Evolutionary conservation across 2,113 vertebrate genomes (phyloP).

Genomic region (Marmota monax): DNA sequence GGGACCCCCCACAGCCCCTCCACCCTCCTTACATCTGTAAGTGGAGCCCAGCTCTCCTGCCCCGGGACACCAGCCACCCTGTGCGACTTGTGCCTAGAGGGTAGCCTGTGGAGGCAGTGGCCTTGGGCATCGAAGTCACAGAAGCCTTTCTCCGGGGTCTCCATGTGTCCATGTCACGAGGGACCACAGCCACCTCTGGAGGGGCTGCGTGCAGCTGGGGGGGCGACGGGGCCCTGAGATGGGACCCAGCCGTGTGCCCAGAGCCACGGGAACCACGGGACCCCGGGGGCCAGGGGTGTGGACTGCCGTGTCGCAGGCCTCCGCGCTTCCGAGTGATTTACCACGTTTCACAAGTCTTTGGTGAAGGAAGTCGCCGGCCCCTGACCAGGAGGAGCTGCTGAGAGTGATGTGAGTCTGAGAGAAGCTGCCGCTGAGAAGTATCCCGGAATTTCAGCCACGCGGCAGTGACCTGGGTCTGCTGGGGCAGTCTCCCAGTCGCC

Average conservation of each 20-base stretch:
- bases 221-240: too few species aligned
- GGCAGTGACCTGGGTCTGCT: background rate
- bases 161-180: background rate
- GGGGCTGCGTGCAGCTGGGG: too few species aligned
- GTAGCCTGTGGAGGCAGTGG: too few species aligned
- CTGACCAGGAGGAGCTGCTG: background rate
- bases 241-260: background rate
- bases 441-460: fast-evolving
- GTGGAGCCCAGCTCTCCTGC: background rate
- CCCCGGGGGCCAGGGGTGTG: too few species aligned
- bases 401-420: background rate
- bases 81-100: background rate
- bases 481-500: background rate
- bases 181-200: too few species aligned
- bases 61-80: too few species aligned
- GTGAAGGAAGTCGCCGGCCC: background rate
- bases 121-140: too few species aligned
- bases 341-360: background rate
- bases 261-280: too few species aligned
- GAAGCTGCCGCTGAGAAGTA: background rate
- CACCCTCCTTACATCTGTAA: too few species aligned
- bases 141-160: background rate
- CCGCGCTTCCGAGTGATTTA: background rate
- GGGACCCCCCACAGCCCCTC: too few species aligned
- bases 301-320: background rate